Evolutionary conservation across 2,888 invertebrate genomes (phyloP), one percentile per base, ranked within the genome.

Genomic region (Plagodis dolabraria): DNA sequence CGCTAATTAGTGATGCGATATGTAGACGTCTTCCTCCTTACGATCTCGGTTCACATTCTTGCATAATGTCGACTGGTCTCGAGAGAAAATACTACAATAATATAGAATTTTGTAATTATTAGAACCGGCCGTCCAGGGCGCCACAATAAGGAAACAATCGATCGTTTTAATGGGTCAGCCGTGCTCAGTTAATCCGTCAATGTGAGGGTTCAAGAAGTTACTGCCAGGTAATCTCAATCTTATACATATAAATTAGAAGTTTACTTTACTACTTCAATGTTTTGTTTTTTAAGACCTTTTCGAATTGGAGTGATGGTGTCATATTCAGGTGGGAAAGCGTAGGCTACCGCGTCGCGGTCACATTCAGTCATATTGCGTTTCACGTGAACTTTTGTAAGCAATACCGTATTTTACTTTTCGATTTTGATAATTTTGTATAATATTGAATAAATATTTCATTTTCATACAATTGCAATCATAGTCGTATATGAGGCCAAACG

Each of bases 141-240:
- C 78, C 76, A 89, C 85, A 85, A 89, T 89, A 86, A 90, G 92
- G 91, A 92, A 92, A 92, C 89, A 92, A 92, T 92, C 90, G 91
- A 92, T 92, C 85, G 91, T 86, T 89, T 87, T 92, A 91, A 92
- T 92, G 88, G 92, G 92, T 92, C 92, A 92, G 80, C 86, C 92
- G 81, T 82, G 87, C 87, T 86, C 85, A 80, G 85, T 82, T 90
- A 90, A 92, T 89, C 90, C 90, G 82, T 81, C 86, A 79, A 74
- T 73, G 80, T 79, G 78, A 82, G 85, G 88, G 85, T 84, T 84
- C 78, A 66, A 64, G 68, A 64, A 64, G 51, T 55, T 44, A 65
- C 50, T 71, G 71, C 76, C 77, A 71, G 69, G 79, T 76, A 89
- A 80, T 82, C 73, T 85, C 79, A 81, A 75, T 86, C 83, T 72